Percentiles rank a stretch among this genome's conserved stretches.
These are phyloP conservation scores for Metopia argyrocephala DNA, from an alignment of 2,888 invertebrate genomes.

Conservation along the genomic window DNA sequence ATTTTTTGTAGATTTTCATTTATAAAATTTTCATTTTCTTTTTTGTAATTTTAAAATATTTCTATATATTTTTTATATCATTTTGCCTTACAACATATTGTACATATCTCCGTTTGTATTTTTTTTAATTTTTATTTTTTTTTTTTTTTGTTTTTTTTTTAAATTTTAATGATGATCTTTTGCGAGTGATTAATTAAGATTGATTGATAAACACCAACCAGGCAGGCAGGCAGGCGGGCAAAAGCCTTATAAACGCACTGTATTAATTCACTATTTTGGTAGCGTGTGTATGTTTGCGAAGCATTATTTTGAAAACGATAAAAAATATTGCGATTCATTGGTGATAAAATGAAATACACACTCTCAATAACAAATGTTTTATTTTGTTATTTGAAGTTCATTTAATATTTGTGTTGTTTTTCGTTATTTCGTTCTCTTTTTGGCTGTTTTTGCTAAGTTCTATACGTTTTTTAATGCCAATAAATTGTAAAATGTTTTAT, in stretches of 20 bases:
- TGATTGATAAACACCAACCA: conserved; percentile 73
- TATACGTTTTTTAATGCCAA: conserved; percentile 48
- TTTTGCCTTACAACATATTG: not conserved
- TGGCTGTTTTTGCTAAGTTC: conserved; percentile 1
- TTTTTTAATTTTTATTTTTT: not conserved
- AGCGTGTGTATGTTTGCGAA: conserved; percentile 30
- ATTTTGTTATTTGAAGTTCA: not conserved
- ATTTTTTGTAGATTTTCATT: too few species aligned
- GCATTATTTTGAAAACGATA: conserved; percentile 16
- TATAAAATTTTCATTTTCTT: too few species aligned
- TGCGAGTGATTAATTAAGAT: conserved; percentile 78
- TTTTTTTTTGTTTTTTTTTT: conserved; percentile 63
- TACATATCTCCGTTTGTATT: conserved; percentile 14
- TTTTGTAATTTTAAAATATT: too few species aligned
- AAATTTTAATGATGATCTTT: conserved; percentile 70
- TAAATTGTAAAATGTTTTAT: conserved; percentile 62
- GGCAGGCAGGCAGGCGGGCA: conserved; percentile 11
- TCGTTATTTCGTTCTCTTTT: not conserved
- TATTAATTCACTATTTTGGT: conserved; percentile 13
- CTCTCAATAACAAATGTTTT: not conserved
- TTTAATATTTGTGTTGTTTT: not conserved
- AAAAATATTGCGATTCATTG: not conserved
- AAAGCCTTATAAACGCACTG: conserved; percentile 26
- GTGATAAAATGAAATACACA: not conserved
- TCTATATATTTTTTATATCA: not conserved